phyloP scores from a whole-genome alignment of 2,113 vertebrate genomes.

The Phylloscopus trochilus region DNA sequence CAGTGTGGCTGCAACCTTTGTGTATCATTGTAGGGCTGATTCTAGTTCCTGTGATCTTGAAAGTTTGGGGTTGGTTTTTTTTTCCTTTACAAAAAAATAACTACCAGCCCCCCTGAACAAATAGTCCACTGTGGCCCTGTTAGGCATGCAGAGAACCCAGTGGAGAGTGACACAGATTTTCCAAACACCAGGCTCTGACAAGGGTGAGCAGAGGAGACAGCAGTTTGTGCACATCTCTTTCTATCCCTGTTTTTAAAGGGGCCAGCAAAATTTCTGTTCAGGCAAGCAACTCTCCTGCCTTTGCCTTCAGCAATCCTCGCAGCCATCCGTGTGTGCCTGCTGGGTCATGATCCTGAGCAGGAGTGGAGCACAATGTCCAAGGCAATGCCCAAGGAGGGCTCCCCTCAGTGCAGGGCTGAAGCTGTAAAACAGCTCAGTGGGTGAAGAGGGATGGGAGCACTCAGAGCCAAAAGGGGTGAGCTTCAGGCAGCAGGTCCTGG shows the following conservation, averaged over 20 bases:
- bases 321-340: background rate
- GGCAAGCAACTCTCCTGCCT: background rate
- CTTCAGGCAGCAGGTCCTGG: background rate
- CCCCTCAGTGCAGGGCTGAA: background rate
- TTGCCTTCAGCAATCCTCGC: background rate
- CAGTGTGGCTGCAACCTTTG: background rate
- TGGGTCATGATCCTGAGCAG: background rate
- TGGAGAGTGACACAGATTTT: background rate
- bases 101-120: background rate
- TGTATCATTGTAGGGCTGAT: background rate
- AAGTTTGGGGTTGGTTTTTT: background rate
- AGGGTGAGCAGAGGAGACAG: background rate
- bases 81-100: background rate
- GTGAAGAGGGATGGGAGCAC: background rate
- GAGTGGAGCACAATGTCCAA: background rate
- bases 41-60: background rate
- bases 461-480: background rate
- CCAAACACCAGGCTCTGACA: background rate
- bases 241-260: background rate
- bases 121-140: background rate
- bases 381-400: background rate
- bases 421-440: background rate
- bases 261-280: background rate
- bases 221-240: background rate
- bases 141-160: background rate